Conservation (phyloP, 2,797 vertebrate species). For the Sebastes melanostomus region DNA sequence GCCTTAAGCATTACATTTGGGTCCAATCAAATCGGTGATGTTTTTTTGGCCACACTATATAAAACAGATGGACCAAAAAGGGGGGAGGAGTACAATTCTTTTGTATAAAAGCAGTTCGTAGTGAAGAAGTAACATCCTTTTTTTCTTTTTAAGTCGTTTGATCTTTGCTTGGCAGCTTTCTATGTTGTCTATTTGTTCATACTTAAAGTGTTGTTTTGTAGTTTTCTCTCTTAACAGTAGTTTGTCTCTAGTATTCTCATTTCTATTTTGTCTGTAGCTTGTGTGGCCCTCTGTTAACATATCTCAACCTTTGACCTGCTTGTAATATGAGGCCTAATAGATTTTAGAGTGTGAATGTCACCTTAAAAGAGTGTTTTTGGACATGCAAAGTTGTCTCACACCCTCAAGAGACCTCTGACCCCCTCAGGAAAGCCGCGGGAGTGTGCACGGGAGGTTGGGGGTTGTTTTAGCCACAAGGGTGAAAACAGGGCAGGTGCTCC, state of each 20-base stretch:
- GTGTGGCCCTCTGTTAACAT: conserved; percentile 59
- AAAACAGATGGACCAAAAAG: conserved; percentile 77
- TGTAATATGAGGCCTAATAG: conserved; percentile 50
- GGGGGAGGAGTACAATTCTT: conserved; percentile 36
- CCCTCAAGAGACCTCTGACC: conserved; percentile 60
- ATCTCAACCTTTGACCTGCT: conserved; percentile 45
- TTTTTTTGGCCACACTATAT: conserved; percentile 75
- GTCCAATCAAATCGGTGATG: conserved; percentile 77
- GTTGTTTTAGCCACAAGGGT: conserved; percentile 57
- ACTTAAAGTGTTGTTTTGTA: neutral
- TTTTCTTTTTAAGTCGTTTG: conserved; percentile 13
- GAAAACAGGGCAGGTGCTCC: conserved; percentile 73
- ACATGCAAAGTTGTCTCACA: conserved; percentile 60
- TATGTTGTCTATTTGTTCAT: neutral
- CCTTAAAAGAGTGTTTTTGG: conserved; percentile 61
- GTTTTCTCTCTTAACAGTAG: neutral
- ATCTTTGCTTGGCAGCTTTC: conserved; percentile 27
- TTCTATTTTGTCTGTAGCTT: conserved; percentile 19
- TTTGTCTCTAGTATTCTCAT: neutral
- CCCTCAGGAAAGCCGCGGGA: conserved; percentile 40
- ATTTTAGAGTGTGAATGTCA: conserved; percentile 63
- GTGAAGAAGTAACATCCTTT: conserved; percentile 14
- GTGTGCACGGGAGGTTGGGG: neutral
- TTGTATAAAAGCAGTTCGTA: conserved; percentile 40
- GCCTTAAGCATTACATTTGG: conserved; percentile 81